Evolutionary conservation across 2,888 invertebrate species (phyloP).

Genomic region (Leptinotarsa peninsularis): DNA sequence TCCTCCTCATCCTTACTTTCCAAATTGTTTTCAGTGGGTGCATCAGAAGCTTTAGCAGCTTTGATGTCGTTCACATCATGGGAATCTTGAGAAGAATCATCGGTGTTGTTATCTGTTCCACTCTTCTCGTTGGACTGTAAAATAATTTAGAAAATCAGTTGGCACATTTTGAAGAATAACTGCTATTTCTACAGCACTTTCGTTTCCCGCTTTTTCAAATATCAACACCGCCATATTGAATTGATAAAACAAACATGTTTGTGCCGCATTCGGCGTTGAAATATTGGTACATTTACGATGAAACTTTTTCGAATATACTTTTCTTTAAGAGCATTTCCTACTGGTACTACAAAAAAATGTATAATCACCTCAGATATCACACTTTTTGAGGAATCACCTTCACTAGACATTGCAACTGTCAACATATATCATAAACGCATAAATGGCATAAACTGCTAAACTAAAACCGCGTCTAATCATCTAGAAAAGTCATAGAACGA

Average conservation of each 20-base stretch:
- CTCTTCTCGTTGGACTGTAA: constrained; percentile 56
- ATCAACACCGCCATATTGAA: constrained; percentile 67
- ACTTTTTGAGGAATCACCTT: constrained; percentile 65
- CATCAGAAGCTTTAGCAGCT: constrained; percentile 39
- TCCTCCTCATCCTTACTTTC: constrained; percentile 52
- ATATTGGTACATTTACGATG: constrained; percentile 58
- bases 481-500: constrained; percentile 48
- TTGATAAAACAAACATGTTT: constrained; percentile 38
- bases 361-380: constrained; percentile 61
- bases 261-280: constrained; percentile 45
- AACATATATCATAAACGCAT: constrained; percentile 51
- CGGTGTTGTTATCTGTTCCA: constrained; percentile 56
- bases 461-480: constrained; percentile 59
- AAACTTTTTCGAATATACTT: background rate
- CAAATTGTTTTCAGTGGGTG: constrained; percentile 46
- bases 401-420: constrained; percentile 65
- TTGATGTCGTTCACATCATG: constrained; percentile 51
- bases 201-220: constrained; percentile 66
- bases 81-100: constrained; percentile 59
- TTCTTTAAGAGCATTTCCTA: constrained; percentile 6
- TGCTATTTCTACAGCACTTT: constrained; percentile 27
- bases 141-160: constrained; percentile 20
- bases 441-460: background rate
- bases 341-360: constrained; percentile 13
- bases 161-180: background rate